phyloP scores from a whole-genome alignment of 2,113 vertebrate genomes.

The Cyphomyrus discorhynchus region DNA sequence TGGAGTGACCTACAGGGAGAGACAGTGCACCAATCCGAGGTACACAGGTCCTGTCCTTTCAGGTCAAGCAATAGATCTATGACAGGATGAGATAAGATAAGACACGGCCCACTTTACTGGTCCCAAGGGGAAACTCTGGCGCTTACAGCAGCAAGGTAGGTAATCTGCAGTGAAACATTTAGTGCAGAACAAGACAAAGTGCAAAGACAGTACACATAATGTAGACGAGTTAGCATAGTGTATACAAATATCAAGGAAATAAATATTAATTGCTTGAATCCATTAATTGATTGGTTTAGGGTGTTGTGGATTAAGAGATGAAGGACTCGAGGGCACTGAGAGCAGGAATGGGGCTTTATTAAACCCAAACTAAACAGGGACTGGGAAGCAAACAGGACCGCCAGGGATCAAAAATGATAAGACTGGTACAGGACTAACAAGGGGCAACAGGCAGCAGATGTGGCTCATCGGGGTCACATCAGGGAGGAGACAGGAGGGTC shows the following conservation, averaged over 20 bases:
- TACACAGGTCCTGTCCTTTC: conserved; percentile 32
- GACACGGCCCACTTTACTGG: background rate
- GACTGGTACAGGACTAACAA: no score
- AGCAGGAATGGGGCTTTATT: no score
- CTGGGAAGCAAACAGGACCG: no score
- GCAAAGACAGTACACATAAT: background rate
- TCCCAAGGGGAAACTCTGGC: background rate
- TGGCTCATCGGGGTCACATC: no score
- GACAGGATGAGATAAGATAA: background rate
- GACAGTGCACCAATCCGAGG: conserved; percentile 75
- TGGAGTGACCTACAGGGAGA: conserved; percentile 71
- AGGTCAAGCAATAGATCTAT: background rate
- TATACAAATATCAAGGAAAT: background rate
- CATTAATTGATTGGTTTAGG: background rate
- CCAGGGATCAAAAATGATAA: no score
- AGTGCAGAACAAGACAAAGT: background rate
- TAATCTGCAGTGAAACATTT: background rate
- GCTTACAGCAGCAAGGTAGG: background rate
- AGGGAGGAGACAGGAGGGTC: no score
- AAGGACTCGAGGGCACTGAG: no score
- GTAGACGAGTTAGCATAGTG: background rate
- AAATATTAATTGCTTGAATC: background rate
- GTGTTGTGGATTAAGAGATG: no score
- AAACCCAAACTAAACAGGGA: no score
- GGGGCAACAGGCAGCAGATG: no score